Conservation (phyloP, 2,888 invertebrate species). For the Hartigia nigra region DNA sequence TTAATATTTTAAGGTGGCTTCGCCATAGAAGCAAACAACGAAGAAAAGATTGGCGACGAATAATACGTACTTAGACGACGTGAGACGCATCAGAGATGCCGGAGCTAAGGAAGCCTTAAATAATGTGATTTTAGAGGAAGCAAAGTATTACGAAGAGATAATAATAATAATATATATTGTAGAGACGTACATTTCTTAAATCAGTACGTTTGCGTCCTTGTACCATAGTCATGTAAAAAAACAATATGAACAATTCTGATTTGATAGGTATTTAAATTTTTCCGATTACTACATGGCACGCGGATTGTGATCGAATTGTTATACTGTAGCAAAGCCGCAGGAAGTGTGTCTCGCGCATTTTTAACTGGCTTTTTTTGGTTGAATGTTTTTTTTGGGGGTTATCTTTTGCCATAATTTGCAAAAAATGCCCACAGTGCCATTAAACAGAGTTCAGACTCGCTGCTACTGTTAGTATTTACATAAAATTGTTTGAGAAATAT, state of each 20-base stretch:
- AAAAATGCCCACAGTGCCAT: constrained; percentile 13
- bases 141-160: constrained; percentile 39
- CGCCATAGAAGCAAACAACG: constrained; percentile 37
- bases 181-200: not conserved
- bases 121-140: constrained; percentile 41
- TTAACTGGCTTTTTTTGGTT: not conserved
- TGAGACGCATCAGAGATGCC: constrained; percentile 8
- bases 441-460: constrained; percentile 10
- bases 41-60: constrained; percentile 14
- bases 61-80: constrained; percentile 34
- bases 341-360: not conserved
- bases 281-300: constrained; percentile 5
- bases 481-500: constrained; percentile 17
- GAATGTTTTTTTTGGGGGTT: not conserved
- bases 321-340: not conserved
- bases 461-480: constrained; percentile 12
- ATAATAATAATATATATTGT: constrained; percentile 36
- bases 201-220: constrained; percentile 1
- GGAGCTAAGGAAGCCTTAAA: constrained; percentile 29
- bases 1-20: constrained; percentile 50
- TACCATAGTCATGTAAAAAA: constrained; percentile 30
- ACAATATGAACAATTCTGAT: constrained; percentile 7
- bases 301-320: not conserved
- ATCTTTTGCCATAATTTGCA: not conserved
- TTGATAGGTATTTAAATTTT: constrained; percentile 10